Evolutionary conservation across 2,113 vertebrate genomes (phyloP).

Genomic region (Atlantisia rogersi): DNA sequence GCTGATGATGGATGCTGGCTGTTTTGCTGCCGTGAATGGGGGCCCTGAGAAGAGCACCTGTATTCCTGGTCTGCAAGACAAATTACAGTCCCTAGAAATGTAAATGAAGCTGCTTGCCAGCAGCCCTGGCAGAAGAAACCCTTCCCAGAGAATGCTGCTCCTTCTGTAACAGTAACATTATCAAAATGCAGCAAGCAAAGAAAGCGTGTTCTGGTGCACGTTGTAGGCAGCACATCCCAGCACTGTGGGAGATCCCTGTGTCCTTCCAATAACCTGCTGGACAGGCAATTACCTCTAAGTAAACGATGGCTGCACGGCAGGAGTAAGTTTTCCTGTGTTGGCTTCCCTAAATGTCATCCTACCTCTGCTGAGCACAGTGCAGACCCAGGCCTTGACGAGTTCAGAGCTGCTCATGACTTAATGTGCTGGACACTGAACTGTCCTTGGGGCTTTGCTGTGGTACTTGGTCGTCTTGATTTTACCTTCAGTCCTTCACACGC

Average conservation of each 20-base stretch:
- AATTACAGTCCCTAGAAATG: neutral
- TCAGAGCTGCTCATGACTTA: neutral
- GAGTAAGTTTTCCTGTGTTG: neutral
- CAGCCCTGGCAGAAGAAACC: neutral
- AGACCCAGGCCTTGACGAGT: neutral
- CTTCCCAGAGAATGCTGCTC: neutral
- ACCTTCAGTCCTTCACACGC: neutral
- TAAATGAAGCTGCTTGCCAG: neutral
- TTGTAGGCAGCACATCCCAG: neutral
- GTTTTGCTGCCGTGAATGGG: accelerated
- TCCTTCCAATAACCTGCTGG: neutral
- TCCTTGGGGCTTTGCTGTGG: neutral
- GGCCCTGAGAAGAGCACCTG: neutral
- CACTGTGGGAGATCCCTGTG: neutral
- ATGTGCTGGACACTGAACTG: neutral
- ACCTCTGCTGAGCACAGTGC: neutral
- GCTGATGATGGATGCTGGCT: neutral
- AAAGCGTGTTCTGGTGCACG: neutral
- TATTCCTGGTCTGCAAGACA: neutral
- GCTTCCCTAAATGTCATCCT: neutral
- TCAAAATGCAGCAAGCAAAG: neutral
- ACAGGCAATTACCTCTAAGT: neutral
- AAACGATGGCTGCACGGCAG: neutral
- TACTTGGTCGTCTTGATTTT: neutral
- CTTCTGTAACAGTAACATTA: neutral